Percentiles rank a stretch among this genome's conserved stretches.
Evolutionary conservation across 2,797 vertebrate genomes (phyloP).

Genomic region (Enteromius anoplus): DNA sequence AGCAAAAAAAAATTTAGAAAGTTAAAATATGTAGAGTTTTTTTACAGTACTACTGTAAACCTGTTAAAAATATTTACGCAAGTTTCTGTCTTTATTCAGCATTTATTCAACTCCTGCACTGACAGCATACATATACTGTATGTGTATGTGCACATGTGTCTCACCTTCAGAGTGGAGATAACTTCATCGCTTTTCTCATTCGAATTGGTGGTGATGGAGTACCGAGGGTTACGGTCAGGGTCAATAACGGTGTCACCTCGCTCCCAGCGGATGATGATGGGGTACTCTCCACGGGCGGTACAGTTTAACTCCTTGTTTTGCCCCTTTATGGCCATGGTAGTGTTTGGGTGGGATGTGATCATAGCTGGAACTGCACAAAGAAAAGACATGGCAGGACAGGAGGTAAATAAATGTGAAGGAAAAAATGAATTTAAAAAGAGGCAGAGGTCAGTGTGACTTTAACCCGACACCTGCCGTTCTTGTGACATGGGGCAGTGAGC

Average conservation of each 20-base stretch:
- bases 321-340: constrained; percentile 97
- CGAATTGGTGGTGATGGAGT: constrained; percentile 92
- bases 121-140: not conserved
- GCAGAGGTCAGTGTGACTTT: constrained; percentile 32
- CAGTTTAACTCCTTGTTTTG: constrained; percentile 97
- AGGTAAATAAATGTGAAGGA: constrained; percentile 1
- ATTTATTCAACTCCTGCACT: not conserved
- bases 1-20: not conserved
- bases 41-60: not conserved
- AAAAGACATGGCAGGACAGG: not conserved
- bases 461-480: constrained; percentile 10
- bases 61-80: not conserved
- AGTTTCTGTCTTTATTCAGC: not conserved
- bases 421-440: constrained; percentile 3
- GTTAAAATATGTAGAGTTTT: not conserved
- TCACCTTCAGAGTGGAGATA: constrained; percentile 94
- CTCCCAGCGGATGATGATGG: constrained; percentile 99
- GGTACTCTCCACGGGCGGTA: constrained; percentile 93
- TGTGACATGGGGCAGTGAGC: not conserved
- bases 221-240: constrained; percentile 92
- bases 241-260: constrained; percentile 97
- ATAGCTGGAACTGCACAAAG: constrained; percentile 86
- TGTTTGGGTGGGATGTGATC: constrained; percentile 98
- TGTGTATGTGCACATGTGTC: not conserved
- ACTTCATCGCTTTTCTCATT: constrained; percentile 96